A percentile compares a stretch with the other conserved stretches of the same genome.
phyloP scores from a whole-genome alignment of 2,797 vertebrate genomes.

The Psittacula echo region DNA sequence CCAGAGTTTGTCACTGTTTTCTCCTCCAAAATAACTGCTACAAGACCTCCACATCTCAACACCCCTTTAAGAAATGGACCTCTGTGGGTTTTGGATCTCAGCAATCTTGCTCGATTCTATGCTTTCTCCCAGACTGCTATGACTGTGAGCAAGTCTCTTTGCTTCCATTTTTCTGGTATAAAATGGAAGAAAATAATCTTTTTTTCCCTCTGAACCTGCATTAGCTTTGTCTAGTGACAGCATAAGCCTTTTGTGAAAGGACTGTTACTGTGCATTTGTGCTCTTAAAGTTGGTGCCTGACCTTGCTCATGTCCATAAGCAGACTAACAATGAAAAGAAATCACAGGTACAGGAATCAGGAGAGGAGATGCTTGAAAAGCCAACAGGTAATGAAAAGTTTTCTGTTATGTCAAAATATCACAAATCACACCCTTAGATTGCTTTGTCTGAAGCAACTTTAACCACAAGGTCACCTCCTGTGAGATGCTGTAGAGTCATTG shows the following conservation, averaged over 20 bases:
- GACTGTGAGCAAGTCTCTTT: neutral
- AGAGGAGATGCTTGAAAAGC: neutral
- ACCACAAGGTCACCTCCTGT: neutral
- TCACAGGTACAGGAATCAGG: neutral
- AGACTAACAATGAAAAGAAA: neutral
- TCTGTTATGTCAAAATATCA: neutral
- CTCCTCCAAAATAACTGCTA: neutral
- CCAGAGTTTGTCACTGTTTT: neutral
- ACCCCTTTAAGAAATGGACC: neutral
- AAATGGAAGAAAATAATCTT: neutral
- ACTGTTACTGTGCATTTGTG: neutral
- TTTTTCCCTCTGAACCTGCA: neutral
- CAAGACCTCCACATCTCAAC: neutral
- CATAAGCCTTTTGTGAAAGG: neutral
- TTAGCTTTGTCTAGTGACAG: neutral
- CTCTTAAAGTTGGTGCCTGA: neutral
- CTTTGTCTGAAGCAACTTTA: neutral
- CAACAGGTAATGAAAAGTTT: neutral
- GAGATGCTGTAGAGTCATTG: rapidly evolving
- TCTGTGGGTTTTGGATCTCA: neutral
- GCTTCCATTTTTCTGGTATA: neutral
- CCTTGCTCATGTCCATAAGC: neutral
- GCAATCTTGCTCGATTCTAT: neutral
- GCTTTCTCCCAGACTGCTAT: neutral
- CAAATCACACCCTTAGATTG: rapidly evolving